phyloP scores from a whole-genome alignment of 2,113 vertebrate genomes.

The Proterorhinus semilunaris region DNA sequence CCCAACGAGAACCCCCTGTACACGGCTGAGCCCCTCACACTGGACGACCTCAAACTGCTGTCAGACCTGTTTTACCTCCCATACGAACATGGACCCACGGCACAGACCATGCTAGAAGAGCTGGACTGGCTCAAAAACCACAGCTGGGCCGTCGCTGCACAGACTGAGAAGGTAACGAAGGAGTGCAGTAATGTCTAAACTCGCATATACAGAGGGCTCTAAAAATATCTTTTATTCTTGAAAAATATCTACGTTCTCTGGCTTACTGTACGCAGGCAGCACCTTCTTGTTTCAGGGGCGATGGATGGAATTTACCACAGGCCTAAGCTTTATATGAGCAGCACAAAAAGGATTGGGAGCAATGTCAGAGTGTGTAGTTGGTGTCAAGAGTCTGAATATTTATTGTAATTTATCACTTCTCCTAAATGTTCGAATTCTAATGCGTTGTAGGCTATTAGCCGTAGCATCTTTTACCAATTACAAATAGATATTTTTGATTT shows the following conservation, averaged over 20 bases:
- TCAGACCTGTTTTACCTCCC: slow-evolving; percentile 96
- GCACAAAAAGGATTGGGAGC: too few species aligned
- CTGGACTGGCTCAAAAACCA: slow-evolving; percentile 93
- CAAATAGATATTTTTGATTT: too few species aligned
- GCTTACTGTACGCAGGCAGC: too few species aligned
- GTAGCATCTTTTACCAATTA: too few species aligned
- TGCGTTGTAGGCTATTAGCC: too few species aligned
- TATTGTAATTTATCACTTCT: too few species aligned
- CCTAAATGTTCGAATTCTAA: too few species aligned
- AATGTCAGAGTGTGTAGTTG: too few species aligned
- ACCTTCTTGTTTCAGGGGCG: too few species aligned
- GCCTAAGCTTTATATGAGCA: too few species aligned
- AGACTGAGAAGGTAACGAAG: slow-evolving; percentile 75
- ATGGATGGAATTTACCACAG: too few species aligned
- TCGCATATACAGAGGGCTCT: neutral
- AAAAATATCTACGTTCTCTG: neutral
- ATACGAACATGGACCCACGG: slow-evolving; percentile 90
- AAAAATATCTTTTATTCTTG: neutral
- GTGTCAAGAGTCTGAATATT: too few species aligned
- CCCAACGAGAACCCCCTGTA: slow-evolving; percentile 89
- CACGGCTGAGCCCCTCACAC: slow-evolving; percentile 87
- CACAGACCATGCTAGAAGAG: slow-evolving; percentile 89
- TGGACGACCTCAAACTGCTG: slow-evolving; percentile 90
- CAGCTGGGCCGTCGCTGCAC: slow-evolving; percentile 78
- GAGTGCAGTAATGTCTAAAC: neutral